Conservation (phyloP, 2,797 vertebrate genomes). For the Paedocypris micromegethes region DNA sequence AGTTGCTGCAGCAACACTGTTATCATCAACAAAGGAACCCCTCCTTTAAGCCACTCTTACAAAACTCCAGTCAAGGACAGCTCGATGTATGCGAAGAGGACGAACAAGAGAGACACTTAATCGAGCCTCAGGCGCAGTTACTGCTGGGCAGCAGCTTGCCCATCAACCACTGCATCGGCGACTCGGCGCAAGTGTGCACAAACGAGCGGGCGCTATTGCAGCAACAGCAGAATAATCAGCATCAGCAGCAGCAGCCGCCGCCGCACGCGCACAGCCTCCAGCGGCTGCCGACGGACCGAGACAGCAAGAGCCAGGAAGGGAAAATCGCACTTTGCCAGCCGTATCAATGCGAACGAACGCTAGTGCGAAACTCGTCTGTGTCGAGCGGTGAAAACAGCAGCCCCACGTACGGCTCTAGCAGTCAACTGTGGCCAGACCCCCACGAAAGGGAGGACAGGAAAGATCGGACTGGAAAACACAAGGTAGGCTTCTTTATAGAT, state of each 20-base stretch:
- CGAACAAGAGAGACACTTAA: constrained; percentile 57
- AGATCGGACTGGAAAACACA: constrained; percentile 66
- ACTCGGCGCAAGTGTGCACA: constrained; percentile 68
- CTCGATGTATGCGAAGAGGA: constrained; percentile 63
- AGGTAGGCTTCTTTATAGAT: constrained; percentile 53
- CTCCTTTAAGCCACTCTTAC: constrained; percentile 66
- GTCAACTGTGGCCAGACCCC: constrained; percentile 75
- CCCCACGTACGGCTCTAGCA: constrained; percentile 71
- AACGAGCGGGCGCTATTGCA: constrained; percentile 63
- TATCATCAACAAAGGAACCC: constrained; percentile 68
- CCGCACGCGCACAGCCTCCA: constrained; percentile 60
- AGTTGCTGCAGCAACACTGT: constrained; percentile 67
- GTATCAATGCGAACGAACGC: constrained; percentile 42
- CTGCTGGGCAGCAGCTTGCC: constrained; percentile 73
- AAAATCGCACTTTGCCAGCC: constrained; percentile 52
- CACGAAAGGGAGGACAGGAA: constrained; percentile 67
- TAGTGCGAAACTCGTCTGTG: constrained; percentile 62
- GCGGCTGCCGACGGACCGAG: constrained; percentile 63
- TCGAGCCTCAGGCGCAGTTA: constrained; percentile 61
- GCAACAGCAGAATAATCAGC: constrained; percentile 50
- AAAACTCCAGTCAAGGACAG: constrained; percentile 67
- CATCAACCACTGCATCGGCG: constrained; percentile 72
- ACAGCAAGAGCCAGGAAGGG: constrained; percentile 38
- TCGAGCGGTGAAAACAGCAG: constrained; percentile 66
- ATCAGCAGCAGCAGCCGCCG: constrained; percentile 51